Conservation (phyloP, 2,113 vertebrate genomes). For the Dissostichus mawsoni region DNA sequence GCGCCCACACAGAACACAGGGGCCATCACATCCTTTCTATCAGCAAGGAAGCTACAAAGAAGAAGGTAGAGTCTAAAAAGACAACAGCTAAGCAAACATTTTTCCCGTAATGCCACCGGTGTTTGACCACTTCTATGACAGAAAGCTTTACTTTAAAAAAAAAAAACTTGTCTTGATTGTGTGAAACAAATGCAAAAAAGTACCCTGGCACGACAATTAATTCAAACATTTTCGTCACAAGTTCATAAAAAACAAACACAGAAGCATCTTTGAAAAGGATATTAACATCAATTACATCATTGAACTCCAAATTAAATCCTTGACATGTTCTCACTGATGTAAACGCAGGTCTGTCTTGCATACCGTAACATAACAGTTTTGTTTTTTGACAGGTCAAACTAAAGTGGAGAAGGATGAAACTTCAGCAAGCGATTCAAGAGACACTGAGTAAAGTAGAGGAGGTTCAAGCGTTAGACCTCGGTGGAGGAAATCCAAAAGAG, state of each 20-base stretch:
- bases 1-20: slow-evolving; percentile 74
- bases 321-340: too few relatives aligned
- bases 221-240: background rate
- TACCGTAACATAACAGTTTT: background rate
- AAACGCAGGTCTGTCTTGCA: too few relatives aligned
- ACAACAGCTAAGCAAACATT: background rate
- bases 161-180: too few relatives aligned
- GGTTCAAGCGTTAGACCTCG: background rate
- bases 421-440: slow-evolving; percentile 74
- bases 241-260: background rate
- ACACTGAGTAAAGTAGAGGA: slow-evolving; percentile 62
- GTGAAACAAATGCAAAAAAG: background rate
- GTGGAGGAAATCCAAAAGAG: background rate
- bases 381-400: slow-evolving; percentile 59
- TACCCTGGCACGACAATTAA: background rate
- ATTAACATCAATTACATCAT: too few relatives aligned
- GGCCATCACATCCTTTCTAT: slow-evolving; percentile 77
- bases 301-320: too few relatives aligned
- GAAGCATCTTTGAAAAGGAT: background rate
- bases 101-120: too few relatives aligned
- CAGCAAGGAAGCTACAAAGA: slow-evolving; percentile 44
- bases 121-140: background rate
- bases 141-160: background rate
- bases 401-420: slow-evolving; percentile 54
- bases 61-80: slow-evolving; percentile 43